These are phyloP conservation scores for Pongo abelii DNA, from an alignment of 2,113 vertebrate species.

Conservation along the genomic window DNA sequence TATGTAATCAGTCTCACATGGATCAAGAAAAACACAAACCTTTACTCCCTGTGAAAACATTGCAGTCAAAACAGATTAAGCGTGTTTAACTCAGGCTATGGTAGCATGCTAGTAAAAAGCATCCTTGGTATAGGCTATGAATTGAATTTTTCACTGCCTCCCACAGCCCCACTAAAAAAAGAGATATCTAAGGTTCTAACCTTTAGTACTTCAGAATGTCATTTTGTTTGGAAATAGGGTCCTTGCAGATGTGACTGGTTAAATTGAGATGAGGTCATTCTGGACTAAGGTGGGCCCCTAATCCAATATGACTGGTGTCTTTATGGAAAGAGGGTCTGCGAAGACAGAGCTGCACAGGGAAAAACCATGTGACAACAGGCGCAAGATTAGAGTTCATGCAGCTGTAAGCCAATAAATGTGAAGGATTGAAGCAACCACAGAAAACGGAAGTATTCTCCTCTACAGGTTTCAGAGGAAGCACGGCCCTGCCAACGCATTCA, in stretches of 20 bases:
- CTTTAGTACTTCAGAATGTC: background rate
- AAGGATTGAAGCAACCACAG: background rate
- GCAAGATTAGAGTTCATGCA: fast-evolving
- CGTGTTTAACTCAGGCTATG: background rate
- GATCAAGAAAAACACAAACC: background rate
- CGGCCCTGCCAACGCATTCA: background rate
- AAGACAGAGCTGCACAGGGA: background rate
- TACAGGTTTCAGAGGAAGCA: background rate
- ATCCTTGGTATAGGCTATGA: background rate
- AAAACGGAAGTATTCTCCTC: background rate
- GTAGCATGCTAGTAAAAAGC: background rate
- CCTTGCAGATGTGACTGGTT: too few relatives aligned
- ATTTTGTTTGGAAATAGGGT: background rate
- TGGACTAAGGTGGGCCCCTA: background rate
- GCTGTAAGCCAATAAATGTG: fast-evolving
- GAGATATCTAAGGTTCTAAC: background rate
- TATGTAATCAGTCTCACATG: background rate
- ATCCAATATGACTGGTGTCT: background rate
- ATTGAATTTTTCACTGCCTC: background rate
- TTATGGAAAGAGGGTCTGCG: background rate
- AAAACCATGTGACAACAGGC: fast-evolving
- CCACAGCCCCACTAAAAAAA: background rate
- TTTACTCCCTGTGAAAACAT: background rate
- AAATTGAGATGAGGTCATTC: background rate
- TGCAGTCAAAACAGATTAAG: background rate